Conservation (phyloP, 2,113 vertebrate genomes). For the Promerops cafer region DNA sequence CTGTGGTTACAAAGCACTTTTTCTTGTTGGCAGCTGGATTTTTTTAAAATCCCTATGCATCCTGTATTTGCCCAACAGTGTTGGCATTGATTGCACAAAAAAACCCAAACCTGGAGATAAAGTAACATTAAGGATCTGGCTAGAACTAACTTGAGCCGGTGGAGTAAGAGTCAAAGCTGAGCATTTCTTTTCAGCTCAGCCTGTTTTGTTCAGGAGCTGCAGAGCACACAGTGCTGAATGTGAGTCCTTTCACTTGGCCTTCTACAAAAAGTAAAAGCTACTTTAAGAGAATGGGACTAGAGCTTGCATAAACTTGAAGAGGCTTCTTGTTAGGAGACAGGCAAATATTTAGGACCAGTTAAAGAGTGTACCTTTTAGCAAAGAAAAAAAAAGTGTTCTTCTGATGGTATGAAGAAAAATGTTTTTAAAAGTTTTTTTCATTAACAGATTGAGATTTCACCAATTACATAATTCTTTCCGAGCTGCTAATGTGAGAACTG, state of each 20-base stretch:
- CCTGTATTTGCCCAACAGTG: slow-evolving; percentile 47
- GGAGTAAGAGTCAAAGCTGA: slow-evolving; percentile 8
- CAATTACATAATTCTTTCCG: not conserved
- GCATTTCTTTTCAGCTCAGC: slow-evolving; percentile 14
- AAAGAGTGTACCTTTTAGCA: not conserved
- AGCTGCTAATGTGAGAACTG: not conserved
- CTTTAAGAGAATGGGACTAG: not conserved
- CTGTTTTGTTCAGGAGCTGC: not conserved
- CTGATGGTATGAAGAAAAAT: not conserved
- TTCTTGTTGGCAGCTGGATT: slow-evolving; percentile 38
- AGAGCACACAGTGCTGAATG: not conserved
- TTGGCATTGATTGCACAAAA: not conserved
- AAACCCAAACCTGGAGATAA: not conserved
- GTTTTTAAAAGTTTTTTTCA: not conserved
- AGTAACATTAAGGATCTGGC: not conserved
- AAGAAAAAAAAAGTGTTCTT: not conserved
- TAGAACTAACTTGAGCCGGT: slow-evolving; percentile 3
- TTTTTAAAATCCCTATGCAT: slow-evolving; percentile 21
- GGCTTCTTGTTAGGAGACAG: not conserved
- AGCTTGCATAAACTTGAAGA: not conserved
- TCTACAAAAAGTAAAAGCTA: not conserved
- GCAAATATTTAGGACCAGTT: not conserved
- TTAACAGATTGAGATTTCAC: not conserved
- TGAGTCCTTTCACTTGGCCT: not conserved
- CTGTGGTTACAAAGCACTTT: slow-evolving; percentile 44